Evolutionary conservation across 2,888 invertebrate species (phyloP).

Genomic region (Orgyia antiqua): DNA sequence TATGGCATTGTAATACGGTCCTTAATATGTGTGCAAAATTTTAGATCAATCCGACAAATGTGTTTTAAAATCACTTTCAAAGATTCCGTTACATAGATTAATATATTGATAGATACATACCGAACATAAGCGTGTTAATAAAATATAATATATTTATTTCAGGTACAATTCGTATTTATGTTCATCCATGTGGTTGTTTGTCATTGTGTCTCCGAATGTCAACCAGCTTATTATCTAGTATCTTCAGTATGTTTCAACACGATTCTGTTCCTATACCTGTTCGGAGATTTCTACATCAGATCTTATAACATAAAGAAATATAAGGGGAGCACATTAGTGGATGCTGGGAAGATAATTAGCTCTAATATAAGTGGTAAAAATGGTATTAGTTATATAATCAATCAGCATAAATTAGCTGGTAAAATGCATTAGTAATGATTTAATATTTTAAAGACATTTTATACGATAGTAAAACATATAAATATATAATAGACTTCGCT

Average conservation of each 20-base stretch:
- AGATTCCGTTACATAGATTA: no score
- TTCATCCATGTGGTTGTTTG: constrained; percentile 31
- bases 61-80: no score
- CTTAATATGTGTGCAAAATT: no score
- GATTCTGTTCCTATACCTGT: constrained; percentile 38
- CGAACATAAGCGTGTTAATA: no score
- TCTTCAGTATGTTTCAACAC: constrained; percentile 28
- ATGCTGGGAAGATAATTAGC: constrained; percentile 6
- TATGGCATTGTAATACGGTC: no score
- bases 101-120: no score
- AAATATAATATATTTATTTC: no score
- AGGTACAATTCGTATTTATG: constrained; percentile 43
- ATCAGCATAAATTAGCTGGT: constrained; percentile 22
- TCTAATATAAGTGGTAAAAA: constrained; percentile 17
- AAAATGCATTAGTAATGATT: constrained; percentile 20
- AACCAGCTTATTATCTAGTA: constrained; percentile 31
- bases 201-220: constrained; percentile 32
- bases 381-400: constrained; percentile 16
- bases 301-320: constrained; percentile 25
- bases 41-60: no score
- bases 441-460: background rate
- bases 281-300: constrained; percentile 40
- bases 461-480: no score
- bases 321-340: constrained; percentile 8
- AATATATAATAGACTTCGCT: no score